These are phyloP conservation scores for Euphydryas editha DNA, from an alignment of 2,888 invertebrate genomes.

Conservation along the genomic window DNA sequence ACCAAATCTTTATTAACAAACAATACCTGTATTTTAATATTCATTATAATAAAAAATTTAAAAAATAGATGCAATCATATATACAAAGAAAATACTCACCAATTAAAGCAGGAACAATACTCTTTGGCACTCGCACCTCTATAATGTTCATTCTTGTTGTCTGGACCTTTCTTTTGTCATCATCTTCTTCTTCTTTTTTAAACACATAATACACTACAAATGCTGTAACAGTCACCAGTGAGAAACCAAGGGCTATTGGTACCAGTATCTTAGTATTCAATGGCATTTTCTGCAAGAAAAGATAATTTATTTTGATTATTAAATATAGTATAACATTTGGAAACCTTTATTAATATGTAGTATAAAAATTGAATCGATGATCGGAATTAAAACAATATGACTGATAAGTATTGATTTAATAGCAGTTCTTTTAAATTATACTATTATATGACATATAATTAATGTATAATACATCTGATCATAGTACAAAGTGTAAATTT, in stretches of 20 bases:
- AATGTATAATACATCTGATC: too few relatives aligned
- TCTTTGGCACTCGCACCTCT: slow-evolving; percentile 85
- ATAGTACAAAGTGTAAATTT: slow-evolving; percentile 5
- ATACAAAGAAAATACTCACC: slow-evolving; percentile 63
- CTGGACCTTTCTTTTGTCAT: slow-evolving; percentile 59
- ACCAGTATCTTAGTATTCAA: slow-evolving; percentile 65
- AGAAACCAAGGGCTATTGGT: slow-evolving; percentile 86
- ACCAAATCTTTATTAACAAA: too few relatives aligned
- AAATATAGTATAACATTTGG: too few relatives aligned
- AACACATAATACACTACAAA: slow-evolving; percentile 87
- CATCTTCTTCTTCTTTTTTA: slow-evolving; percentile 83
- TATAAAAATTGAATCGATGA: too few relatives aligned
- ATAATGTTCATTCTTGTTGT: slow-evolving; percentile 70
- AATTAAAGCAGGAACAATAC: slow-evolving; percentile 86
- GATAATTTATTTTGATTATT: background rate
- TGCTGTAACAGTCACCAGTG: slow-evolving; percentile 87
- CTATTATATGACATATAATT: too few relatives aligned
- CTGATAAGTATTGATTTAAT: background rate
- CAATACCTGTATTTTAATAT: too few relatives aligned
- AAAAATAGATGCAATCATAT: background rate
- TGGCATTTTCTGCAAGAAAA: slow-evolving; percentile 52
- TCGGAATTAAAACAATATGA: too few relatives aligned
- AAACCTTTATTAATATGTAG: too few relatives aligned
- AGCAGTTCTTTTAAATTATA: background rate
- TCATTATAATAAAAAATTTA: too few relatives aligned